Evolutionary conservation across 2,113 vertebrate species (phyloP), one percentile per base, ranked within the genome.

Genomic region (Platysteira castanea): DNA sequence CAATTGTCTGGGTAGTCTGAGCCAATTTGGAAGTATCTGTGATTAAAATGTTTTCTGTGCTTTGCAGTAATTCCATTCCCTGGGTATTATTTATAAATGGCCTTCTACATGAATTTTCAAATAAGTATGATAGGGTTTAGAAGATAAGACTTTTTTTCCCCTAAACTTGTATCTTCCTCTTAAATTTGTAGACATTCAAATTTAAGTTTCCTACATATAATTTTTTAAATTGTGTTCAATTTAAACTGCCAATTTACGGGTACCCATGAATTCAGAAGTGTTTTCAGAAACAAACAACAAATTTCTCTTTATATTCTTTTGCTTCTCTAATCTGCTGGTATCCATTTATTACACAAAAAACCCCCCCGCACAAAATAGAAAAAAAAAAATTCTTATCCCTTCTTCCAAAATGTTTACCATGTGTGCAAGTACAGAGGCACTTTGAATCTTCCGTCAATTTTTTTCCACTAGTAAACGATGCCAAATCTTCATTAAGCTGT

Each of bases 141-240:
- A 80, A 61, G 4, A 73, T 8, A 53, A 64, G 27, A 37, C 1
- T 35, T 56, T n/a, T 74, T 46, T 60, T n/a, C 4, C 4, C 56
- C 19, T 12, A 49, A 27, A 30, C 19, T 6, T 41, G 31, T 41
- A 14, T 46, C 10, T 46, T 91, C 7, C 13, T 37, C 10, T 63
- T 61, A 23, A 82, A 79, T 87, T 46, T 81, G 13, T 50, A 59
- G 21, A 26, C 2, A 24, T 30, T 50, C 42, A 15, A 19, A 59
- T 53, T 81, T n/a, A 42, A 64, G 6, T 47, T 84, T 60, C 21
- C 13, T 15, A 21, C 6, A 11, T 44, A 15, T 2, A 59, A 10
- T 46, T 50, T 52, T 56, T 11, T 8, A 20, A 27, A 9, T 22
- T 39, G 5, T 56, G 2, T 74, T 84, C 0, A 0, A 28, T 76